These are phyloP conservation scores for Enteromius trimaculatus DNA, from an alignment of 2,797 vertebrate species.

Conservation along the genomic window DNA sequence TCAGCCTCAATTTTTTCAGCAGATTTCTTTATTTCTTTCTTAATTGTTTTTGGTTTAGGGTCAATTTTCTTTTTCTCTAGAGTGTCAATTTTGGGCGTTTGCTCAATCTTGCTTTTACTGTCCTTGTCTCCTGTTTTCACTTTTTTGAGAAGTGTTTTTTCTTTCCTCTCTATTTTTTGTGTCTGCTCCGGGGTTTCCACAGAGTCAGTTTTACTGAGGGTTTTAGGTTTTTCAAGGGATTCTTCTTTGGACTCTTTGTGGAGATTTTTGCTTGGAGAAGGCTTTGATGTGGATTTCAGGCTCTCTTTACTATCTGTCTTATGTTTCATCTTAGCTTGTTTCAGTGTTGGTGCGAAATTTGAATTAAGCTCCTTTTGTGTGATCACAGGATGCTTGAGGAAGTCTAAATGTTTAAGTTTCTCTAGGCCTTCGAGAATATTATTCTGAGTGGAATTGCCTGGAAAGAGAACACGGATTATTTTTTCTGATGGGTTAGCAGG, in stretches of 20 bases:
- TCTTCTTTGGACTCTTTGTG: conserved; percentile 92
- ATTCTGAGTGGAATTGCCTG: conserved; percentile 94
- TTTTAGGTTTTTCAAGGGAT: conserved; percentile 79
- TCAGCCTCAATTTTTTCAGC: conserved; percentile 87
- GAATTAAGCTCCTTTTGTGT: conserved; percentile 88
- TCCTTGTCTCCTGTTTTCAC: conserved; percentile 83
- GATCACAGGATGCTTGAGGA: conserved; percentile 89
- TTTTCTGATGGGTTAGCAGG: conserved; percentile 94
- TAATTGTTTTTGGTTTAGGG: conserved; percentile 83
- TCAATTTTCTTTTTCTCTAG: conserved; percentile 86
- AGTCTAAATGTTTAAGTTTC: conserved; percentile 95
- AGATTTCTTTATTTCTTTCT: conserved; percentile 85
- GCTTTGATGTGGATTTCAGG: conserved; percentile 86
- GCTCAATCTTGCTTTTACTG: conserved; percentile 78
- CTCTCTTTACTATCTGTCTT: conserved; percentile 94
- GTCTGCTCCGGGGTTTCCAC: conserved; percentile 80
- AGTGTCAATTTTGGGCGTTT: conserved; percentile 76
- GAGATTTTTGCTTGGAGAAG: conserved; percentile 80
- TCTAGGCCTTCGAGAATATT: conserved; percentile 94
- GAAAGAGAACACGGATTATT: conserved; percentile 93
- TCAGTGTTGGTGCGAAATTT: conserved; percentile 80
- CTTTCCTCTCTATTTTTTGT: conserved; percentile 88
- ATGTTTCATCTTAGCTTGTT: conserved; percentile 91
- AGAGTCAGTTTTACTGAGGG: conserved; percentile 39
- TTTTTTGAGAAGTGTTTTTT: conserved; percentile 85